These are phyloP conservation scores for Tretioscincus oriximinensis DNA, from an alignment of 2,113 vertebrate genomes.

Conservation along the genomic window DNA sequence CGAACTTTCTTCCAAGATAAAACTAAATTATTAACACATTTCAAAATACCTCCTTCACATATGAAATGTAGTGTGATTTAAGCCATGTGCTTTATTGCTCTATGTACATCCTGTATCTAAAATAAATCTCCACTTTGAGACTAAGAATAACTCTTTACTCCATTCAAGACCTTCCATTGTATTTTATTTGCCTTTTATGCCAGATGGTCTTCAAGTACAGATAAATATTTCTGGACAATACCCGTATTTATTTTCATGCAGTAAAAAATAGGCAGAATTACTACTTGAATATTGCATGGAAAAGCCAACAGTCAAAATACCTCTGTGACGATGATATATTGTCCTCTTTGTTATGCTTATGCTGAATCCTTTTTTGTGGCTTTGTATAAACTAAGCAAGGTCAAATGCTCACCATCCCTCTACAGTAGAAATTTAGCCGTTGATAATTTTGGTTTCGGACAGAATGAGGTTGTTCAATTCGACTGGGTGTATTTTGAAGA, in stretches of 20 bases:
- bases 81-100: conserved; percentile 17
- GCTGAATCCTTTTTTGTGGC: too few relatives aligned
- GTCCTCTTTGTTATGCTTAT: too few relatives aligned
- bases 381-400: too few relatives aligned
- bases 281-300: not conserved
- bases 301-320: not conserved
- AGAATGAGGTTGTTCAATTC: too few relatives aligned
- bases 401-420: too few relatives aligned
- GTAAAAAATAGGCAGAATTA: not conserved
- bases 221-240: not conserved
- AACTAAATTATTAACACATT: conserved; percentile 37
- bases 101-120: conserved; percentile 24
- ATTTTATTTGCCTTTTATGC: not conserved
- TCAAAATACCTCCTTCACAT: conserved; percentile 22
- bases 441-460: too few relatives aligned
- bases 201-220: conserved; percentile 18
- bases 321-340: not conserved
- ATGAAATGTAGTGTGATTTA: not conserved
- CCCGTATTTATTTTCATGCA: not conserved
- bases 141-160: conserved; percentile 14
- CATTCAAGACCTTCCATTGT: conserved; percentile 4
- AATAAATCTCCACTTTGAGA: not conserved
- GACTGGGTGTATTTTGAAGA: too few relatives aligned
- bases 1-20: not conserved
- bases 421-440: too few relatives aligned